Percentiles rank a stretch among this genome's conserved stretches.
These are phyloP conservation scores for Ochotona princeps DNA, from an alignment of 2,113 vertebrate species.

Conservation along the genomic window DNA sequence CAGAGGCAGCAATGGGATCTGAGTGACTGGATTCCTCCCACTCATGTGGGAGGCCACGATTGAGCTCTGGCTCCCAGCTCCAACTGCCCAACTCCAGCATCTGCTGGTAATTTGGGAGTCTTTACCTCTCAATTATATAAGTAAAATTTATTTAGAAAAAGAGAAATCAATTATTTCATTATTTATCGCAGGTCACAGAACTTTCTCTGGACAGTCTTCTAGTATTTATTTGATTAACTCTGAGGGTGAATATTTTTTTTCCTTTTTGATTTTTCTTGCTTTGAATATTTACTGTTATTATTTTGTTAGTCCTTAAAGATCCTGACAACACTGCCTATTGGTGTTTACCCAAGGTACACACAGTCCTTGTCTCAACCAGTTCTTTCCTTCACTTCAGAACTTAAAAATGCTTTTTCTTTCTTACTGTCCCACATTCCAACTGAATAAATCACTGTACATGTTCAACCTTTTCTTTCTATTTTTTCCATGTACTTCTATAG, in stretches of 20 bases:
- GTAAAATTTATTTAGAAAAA: no score
- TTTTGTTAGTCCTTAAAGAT: neutral
- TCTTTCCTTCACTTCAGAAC: neutral
- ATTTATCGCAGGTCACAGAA: neutral
- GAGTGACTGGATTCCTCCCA: no score
- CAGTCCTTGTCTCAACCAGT: neutral
- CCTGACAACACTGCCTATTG: neutral
- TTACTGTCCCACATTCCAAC: neutral
- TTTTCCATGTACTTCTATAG: neutral
- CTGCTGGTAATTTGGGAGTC: no score
- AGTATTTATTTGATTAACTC: neutral
- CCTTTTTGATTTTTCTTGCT: neutral
- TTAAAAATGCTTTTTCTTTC: neutral
- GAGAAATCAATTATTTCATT: neutral
- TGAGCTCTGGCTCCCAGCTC: no score
- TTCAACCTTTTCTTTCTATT: neutral
- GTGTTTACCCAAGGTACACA: neutral
- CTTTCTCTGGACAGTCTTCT: neutral
- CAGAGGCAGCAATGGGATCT: no score
- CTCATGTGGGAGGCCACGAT: no score
- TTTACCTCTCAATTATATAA: no score
- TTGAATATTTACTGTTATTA: neutral
- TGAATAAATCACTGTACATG: neutral
- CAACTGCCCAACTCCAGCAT: no score
- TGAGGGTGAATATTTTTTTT: neutral